Evolutionary conservation across 2,797 vertebrate genomes (phyloP).

Genomic region (Artibeus lituratus): DNA sequence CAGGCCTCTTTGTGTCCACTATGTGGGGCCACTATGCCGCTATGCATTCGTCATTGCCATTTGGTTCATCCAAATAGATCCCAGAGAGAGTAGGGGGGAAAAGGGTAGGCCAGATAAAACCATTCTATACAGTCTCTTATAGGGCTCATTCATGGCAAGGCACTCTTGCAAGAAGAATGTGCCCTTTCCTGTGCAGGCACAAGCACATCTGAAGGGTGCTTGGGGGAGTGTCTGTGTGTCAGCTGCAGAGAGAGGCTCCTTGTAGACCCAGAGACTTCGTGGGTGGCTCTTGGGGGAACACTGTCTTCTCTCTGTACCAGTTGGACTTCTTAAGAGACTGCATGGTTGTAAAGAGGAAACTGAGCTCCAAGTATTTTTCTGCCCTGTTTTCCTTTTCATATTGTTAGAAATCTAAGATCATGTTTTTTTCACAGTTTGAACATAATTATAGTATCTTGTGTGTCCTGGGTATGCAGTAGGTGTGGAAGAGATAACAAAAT

Average conservation of each 20-base stretch:
- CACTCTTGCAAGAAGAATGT: not conserved
- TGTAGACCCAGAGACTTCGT: not conserved
- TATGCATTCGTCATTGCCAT: not conserved
- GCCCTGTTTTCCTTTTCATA: conserved; percentile 22
- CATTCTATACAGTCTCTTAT: not conserved
- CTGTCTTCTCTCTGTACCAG: not conserved
- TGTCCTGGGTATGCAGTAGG: not conserved
- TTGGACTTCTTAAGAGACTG: not conserved
- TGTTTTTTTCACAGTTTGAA: not conserved
- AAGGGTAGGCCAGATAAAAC: not conserved
- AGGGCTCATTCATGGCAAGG: not conserved
- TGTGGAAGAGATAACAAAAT: not conserved
- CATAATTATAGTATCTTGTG: not conserved
- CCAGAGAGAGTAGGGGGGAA: not conserved
- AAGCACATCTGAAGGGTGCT: not conserved
- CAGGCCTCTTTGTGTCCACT: not conserved
- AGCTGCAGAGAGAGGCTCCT: not conserved
- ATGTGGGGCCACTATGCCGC: no score
- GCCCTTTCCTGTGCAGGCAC: not conserved
- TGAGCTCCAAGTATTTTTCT: conserved; percentile 1
- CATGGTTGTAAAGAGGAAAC: not conserved
- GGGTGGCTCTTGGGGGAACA: not conserved
- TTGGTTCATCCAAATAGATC: not conserved
- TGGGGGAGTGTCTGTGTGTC: not conserved
- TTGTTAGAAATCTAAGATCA: conserved; percentile 42